Evolutionary conservation across 1,140 invertebrate species (phyloP), one percentile per base, ranked within the genome.

Genomic region (Parasteatoda tepidariorum): DNA sequence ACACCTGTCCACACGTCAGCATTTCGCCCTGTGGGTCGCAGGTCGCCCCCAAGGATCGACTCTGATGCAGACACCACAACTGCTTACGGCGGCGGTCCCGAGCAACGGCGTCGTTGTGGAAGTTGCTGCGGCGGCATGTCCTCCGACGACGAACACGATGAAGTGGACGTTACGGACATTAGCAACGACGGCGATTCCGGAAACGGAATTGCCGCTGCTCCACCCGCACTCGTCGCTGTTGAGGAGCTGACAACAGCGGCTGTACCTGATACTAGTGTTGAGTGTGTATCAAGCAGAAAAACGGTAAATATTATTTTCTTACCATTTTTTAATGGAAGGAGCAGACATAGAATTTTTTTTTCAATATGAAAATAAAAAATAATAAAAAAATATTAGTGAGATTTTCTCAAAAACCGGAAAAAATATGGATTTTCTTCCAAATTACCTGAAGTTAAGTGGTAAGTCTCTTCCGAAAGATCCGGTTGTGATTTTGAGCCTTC

Each of bases 161-260:
- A 85, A 22, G 84, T 85, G 31, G 84, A 85, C 48, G 84, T 85
- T 11, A 85, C 84, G 48, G 84, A 85, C 84, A 68, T 85, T 48
- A 85, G 84, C 81, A 78, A 83, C 64, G 84, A 85, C 64, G 81
- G 81, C 2, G 78, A 71, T 6, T n/a, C 64, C 22, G 26, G 30
- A 13, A n/a, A n/a, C n/a, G 26, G 22, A 1, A 33, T 24, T n/a
- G 57, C 31, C 22, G 33, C 22, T 24, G 34, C n/a, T 0, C 62
- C 61, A 4, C 61, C 61, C 24, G 9, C 61, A 5, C 11, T 26
- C n/a, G n/a, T 64, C 26, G 31, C 31, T 18, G 33, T 30, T n/a
- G 64, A 22, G 13, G 64, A 67, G 7, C 11, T 18, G 31, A 6
- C 24, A 22, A 38, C 64, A 5, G 31, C 64, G 64, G 74, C 74